Percentiles rank a stretch among this genome's conserved stretches.
phyloP scores from a whole-genome alignment of 2,888 invertebrate species.

The Heliconius hortense region DNA sequence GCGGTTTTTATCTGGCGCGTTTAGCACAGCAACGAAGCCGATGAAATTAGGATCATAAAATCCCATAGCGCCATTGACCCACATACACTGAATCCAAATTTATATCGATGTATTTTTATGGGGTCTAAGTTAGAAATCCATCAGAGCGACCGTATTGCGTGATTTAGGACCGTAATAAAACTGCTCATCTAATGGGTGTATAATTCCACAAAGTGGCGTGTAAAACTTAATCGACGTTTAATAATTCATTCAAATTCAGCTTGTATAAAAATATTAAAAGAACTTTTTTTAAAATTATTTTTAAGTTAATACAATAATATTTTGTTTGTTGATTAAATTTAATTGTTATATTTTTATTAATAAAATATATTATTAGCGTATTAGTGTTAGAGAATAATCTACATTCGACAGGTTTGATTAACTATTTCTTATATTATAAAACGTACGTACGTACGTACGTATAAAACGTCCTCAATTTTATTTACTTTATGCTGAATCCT shows the following conservation, averaged over 20 bases:
- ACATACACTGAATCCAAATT: conserved; percentile 42
- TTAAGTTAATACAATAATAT: neutral
- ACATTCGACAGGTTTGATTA: too few species aligned
- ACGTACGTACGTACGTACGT: too few species aligned
- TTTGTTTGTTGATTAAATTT: too few species aligned
- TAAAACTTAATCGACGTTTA: conserved; percentile 30
- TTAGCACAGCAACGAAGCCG: conserved; percentile 1
- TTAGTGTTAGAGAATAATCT: too few species aligned
- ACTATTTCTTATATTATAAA: too few species aligned
- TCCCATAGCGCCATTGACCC: conserved; percentile 48
- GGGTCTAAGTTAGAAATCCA: conserved; percentile 35
- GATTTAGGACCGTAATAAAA: conserved; percentile 36
- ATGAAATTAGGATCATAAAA: conserved; percentile 45
- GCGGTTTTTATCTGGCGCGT: neutral
- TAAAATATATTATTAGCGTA: too few species aligned
- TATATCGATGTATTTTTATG: conserved; percentile 32
- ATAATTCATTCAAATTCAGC: conserved; percentile 18
- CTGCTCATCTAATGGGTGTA: conserved; percentile 29
- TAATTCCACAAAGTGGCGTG: conserved; percentile 22
- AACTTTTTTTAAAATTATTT: neutral
- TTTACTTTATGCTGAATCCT: too few species aligned
- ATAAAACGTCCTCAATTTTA: too few species aligned
- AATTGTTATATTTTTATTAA: too few species aligned
- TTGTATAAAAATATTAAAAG: neutral
- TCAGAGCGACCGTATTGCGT: conserved; percentile 29